Evolutionary conservation across 2,113 vertebrate genomes (phyloP).

Genomic region (Triplophysa dalaica): DNA sequence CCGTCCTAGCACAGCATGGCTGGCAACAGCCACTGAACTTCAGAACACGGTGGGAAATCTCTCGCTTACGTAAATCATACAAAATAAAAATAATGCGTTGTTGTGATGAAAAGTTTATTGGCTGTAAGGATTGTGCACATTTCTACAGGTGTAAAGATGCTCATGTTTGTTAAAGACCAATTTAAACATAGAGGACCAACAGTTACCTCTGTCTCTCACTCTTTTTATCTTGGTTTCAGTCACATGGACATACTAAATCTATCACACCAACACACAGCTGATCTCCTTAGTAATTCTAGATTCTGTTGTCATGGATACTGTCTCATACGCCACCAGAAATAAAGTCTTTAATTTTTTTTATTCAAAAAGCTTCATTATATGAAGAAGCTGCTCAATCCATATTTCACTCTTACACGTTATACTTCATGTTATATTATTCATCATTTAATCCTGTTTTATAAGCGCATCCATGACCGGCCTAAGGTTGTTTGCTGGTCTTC

Average conservation of each 20-base stretch:
- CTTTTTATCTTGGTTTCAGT: background rate
- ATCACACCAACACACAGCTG: slow-evolving; percentile 46
- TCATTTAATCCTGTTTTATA: background rate
- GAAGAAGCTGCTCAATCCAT: background rate
- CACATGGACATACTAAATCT: slow-evolving; percentile 12
- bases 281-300: slow-evolving; percentile 4
- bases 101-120: no score
- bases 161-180: no score
- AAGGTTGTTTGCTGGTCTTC: no score
- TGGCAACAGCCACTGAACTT: background rate
- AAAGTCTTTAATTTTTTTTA: background rate
- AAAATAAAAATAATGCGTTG: background rate
- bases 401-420: background rate
- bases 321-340: slow-evolving; percentile 21
- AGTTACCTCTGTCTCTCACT: background rate
- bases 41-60: background rate
- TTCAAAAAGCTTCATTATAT: no score
- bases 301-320: slow-evolving; percentile 31
- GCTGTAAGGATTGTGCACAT: no score
- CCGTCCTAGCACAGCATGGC: slow-evolving; percentile 25
- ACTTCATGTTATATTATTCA: background rate
- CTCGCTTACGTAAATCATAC: background rate
- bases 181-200: background rate
- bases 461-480: no score
- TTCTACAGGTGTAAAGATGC: no score